These are phyloP conservation scores for Drosophila parvula DNA, from an alignment of 1,140 invertebrate genomes.

Conservation along the genomic window DNA sequence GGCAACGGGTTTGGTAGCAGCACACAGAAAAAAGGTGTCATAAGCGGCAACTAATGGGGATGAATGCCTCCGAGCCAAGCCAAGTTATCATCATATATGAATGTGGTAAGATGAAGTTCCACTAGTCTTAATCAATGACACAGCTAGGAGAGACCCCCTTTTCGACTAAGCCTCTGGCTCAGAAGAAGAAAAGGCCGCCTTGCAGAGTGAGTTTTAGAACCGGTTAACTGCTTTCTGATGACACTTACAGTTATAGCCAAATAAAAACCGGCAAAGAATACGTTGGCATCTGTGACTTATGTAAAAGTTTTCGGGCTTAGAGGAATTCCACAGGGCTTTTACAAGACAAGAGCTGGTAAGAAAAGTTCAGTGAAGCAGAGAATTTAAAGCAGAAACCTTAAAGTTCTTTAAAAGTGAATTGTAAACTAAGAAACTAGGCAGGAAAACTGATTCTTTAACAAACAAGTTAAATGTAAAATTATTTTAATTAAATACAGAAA, in stretches of 20 bases:
- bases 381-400: not conserved
- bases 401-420: not conserved
- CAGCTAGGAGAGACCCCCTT: conserved; percentile 10
- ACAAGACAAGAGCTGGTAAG: no score
- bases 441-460: no score
- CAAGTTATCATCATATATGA: not conserved
- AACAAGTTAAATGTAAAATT: not conserved
- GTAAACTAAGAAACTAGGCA: not conserved
- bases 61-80: not conserved
- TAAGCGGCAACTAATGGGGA: conserved; percentile 31
- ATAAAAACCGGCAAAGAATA: conserved; percentile 39
- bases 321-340: conserved; percentile 10
- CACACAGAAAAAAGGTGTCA: conserved; percentile 30
- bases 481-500: not conserved
- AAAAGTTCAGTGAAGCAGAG: not conserved
- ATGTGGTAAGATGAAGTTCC: not conserved
- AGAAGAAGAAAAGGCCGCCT: not conserved
- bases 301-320: conserved; percentile 36
- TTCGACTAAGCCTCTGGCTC: conserved; percentile 24
- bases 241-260: conserved; percentile 66
- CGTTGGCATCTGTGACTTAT: conserved; percentile 26
- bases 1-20: conserved; percentile 37
- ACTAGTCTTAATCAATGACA: conserved; percentile 22
- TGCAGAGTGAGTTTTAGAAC: conserved; percentile 46
- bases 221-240: conserved; percentile 68